Base-by-base conservation (phyloP, 2,888 invertebrate genomes). In the Uloborus plumipes region DNA sequence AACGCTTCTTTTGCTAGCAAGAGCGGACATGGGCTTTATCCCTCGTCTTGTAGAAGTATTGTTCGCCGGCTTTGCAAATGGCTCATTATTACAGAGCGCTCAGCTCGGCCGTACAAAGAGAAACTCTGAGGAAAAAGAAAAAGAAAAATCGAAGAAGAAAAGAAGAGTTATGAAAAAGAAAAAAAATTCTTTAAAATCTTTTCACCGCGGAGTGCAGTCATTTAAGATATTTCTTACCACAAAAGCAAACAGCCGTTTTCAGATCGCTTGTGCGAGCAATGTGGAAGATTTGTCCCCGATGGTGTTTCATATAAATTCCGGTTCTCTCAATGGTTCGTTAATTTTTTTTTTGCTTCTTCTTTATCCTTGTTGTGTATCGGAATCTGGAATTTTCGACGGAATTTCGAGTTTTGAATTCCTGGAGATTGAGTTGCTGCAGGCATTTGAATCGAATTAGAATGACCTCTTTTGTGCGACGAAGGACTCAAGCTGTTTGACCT, bases 11-110 rank as follows among this genome's bases (percentile, higher is more conserved):
- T n/a, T 39, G 14, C 20, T 16, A 13, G 7, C 39, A 76, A 62
- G 69, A 53, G 61, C 59, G 50, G 50, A 67, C 50, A 67, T 20
- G 49, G 51, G 50, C 22, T 62, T 69, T 70, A 76, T 76, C 62
- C 69, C 47, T n/a, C 59, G 62, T 69, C 76, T 59, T 76, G 76
- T 76, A 69, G 22, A 53, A 22, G 61, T 49, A 69, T 76, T 76
- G 76, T 76, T 70, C 69, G 53, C 18, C 51, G 51, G 64, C 39
- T 69, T 51, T 69, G 69, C 53, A 69, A 64, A 70, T 69, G 50
- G 69, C 62, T 69, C 69, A 69, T 76, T 76, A 76, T 76, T 76
- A 76, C 76, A 76, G 76, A 76, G 76, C 69, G 76, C 76, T 39
- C 16, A 20, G 39, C 49, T 15, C 20, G 31, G 53, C 51, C 53